Base-by-base conservation (phyloP, 2,797 vertebrate genomes). In the Trachops cirrhosus region DNA sequence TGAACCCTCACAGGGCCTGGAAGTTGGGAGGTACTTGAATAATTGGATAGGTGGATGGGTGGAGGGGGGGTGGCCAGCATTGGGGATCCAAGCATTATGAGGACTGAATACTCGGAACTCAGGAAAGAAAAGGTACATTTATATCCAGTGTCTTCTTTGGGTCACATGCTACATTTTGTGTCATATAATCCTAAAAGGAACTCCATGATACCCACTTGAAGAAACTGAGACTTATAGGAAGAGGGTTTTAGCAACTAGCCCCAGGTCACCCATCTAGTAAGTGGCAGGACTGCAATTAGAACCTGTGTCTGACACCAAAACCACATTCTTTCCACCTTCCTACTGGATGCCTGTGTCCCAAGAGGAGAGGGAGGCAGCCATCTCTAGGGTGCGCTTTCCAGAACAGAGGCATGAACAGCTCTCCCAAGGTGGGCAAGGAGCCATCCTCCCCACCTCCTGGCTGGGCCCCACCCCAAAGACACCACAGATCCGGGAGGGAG, bases 401-500 rank as follows among this genome's bases (percentile, higher is more conserved):
- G 75, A 83, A 89, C 80, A 93, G 92, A 68, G 29, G 75, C 68
- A 89, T 59, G 67, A 59, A 86, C 41, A 57, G 85, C 54, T 92
- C 82, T 91, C 14, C 15, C 39, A 67, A 39, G n/a, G 26, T 6
- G 29, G 93, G 73, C 73, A 39, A 77, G 52, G 32, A 96, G 92
- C 93, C 97, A 95, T 34, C 68, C 10, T 50, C 16, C 57, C 32
- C n/a, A 1, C 1, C 52, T 77, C 41, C 87, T 54, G 29, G 73
- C 73, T 64, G 44, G 44, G 79, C 90, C 82, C 90, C 32, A 8
- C 88, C 78, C 86, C 73, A 68, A 44, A 90, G 89, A 39, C 93
- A 86, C 71, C 89, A 64, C 37, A 93, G 86, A 95, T 96, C 94
- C 80, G 9, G 70, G 94, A 95, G 85, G 75, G 85, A 48, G 57